phyloP scores from a whole-genome alignment of 2,797 vertebrate genomes.

The Sebastes vulpes region DNA sequence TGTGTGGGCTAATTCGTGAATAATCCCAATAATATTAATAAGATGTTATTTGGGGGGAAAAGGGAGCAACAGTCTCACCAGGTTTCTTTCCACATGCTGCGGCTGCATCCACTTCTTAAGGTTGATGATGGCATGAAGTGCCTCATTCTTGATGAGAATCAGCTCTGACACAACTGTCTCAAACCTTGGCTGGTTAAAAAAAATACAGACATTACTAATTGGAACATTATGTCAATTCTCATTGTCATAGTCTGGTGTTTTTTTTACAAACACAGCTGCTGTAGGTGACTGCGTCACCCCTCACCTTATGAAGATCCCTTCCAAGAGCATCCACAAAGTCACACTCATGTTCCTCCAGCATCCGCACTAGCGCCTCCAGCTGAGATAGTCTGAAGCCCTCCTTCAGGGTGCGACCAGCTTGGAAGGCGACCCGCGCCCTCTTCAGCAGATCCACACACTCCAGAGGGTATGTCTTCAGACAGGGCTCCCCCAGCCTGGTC shows the following conservation, averaged over 20 bases:
- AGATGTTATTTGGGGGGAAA: neutral
- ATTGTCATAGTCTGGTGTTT: neutral
- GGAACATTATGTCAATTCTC: neutral
- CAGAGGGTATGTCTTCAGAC: constrained; percentile 66
- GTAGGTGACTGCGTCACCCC: neutral
- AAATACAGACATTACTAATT: neutral
- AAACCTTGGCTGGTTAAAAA: constrained; percentile 79
- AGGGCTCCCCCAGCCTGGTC: constrained; percentile 73
- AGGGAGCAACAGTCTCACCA: constrained; percentile 69
- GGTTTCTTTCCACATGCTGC: constrained; percentile 78
- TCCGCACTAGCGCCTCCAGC: constrained; percentile 79
- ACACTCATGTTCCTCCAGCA: constrained; percentile 84
- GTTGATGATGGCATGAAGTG: constrained; percentile 82
- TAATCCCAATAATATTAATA: constrained; percentile 33
- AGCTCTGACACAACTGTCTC: constrained; percentile 85
- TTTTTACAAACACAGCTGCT: neutral
- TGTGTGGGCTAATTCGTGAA: neutral
- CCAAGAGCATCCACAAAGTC: constrained; percentile 85
- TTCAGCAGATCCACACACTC: constrained; percentile 75
- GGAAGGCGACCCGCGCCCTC: constrained; percentile 78
- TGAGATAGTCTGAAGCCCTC: constrained; percentile 80
- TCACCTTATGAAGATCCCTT: constrained; percentile 85
- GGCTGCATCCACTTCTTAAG: constrained; percentile 87
- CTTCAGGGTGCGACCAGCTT: constrained; percentile 67
- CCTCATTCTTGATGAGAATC: constrained; percentile 85